Evolutionary conservation across 2,888 invertebrate genomes (phyloP), one percentile per base, ranked within the genome.

Genomic region (Taenaris catops): DNA sequence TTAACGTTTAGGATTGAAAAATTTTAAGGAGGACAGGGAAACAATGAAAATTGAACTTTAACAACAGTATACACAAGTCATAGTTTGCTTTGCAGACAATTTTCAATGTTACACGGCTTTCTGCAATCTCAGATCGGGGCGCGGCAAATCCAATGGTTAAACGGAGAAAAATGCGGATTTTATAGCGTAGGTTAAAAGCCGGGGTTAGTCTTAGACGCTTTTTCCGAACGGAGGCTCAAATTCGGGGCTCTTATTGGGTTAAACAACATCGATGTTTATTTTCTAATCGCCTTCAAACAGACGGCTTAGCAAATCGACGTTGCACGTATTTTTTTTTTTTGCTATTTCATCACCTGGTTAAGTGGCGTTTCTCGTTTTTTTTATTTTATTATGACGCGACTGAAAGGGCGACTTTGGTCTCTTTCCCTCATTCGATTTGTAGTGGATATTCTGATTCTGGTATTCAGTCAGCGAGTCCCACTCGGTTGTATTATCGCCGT

Each of bases 71-170:
- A 27, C 29, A 40, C 34, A 51, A 47, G 35, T 38, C 36, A 40
- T 36, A 41, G 46, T 36, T 48, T 45, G 25, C 25, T 29, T 33
- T 25, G 26, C 11, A 21, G 16, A 8, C 25, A 26, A 21, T 42
- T 39, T 64, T 55, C 58, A 68, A 69, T 61, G 62, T 59, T 59
- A 58, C 62, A 55, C 60, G 55, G 54, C 65, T 62, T 55, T 53
- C 59, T 58, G 60, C 61, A 67, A 70, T 69, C 68, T 68, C 52
- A 53, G 58, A 69, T 71, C 71, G 53, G 57, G 55, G 59, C 46
- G 54, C 46, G 51, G 51, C 53, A 58, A 64, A 63, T 66, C 63
- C 63, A 58, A 59, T 55, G 59, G 58, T 52, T 56, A 51, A 54
- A 54, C 40, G 56, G 51, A 46, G 55, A 57, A 64, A 63, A 53